Evolutionary conservation across 1,140 invertebrate species (phyloP).

Genomic region (Planococcus citri): DNA sequence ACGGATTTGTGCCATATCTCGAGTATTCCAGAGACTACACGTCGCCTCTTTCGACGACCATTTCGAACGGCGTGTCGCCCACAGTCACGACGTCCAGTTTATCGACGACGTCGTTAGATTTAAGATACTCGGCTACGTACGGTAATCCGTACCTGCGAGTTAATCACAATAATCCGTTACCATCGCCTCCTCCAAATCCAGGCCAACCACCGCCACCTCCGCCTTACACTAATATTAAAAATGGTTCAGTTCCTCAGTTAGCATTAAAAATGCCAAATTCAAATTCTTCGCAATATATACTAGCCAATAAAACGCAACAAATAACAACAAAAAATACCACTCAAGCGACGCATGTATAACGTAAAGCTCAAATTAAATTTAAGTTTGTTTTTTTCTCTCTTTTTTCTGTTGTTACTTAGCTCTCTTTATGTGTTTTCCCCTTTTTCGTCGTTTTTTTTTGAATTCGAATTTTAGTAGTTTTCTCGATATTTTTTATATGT

Average conservation of each 20-base stretch:
- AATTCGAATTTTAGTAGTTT: background rate
- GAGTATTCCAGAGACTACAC: conserved; percentile 60
- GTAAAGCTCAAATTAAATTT: conserved; percentile 18
- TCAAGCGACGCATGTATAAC: conserved; percentile 47
- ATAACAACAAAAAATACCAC: conserved; percentile 44
- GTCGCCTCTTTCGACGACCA: background rate
- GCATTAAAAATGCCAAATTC: conserved; percentile 36
- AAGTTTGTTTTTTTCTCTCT: background rate
- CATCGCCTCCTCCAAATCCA: conserved; percentile 52
- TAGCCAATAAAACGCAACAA: conserved; percentile 34
- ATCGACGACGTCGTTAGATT: conserved; percentile 46
- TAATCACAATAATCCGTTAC: conserved; percentile 39
- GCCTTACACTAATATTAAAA: conserved; percentile 42
- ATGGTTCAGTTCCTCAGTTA: conserved; percentile 39
- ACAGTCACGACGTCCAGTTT: conserved; percentile 34
- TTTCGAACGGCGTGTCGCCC: conserved; percentile 27
- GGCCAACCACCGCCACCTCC: conserved; percentile 64
- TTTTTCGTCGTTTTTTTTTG: background rate
- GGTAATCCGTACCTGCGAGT: conserved; percentile 73
- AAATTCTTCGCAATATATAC: conserved; percentile 39
- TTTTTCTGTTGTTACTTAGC: background rate
- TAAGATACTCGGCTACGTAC: conserved; percentile 73
- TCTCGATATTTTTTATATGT: conserved; percentile 10
- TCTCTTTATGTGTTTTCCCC: too few species aligned
- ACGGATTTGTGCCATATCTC: conserved; percentile 78